Evolutionary conservation across 2,888 invertebrate species (phyloP).

Genomic region (Acanthosepion pharaonis): DNA sequence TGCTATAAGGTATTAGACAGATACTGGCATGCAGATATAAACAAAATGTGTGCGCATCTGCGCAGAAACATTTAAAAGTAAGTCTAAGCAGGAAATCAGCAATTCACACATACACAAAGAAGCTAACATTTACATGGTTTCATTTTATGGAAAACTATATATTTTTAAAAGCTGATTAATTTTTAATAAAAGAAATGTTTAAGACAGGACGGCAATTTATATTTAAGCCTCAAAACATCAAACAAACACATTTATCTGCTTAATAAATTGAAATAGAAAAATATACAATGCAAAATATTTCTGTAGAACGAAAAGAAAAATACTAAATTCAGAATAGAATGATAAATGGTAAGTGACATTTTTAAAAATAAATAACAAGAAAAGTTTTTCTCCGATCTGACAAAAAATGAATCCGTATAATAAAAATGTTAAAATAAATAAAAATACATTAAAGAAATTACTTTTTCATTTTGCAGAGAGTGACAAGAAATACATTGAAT

Average conservation of each 20-base stretch:
- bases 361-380: background rate
- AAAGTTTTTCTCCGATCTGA: background rate
- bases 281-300: background rate
- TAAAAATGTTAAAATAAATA: no score
- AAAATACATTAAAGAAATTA: no score
- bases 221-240: background rate
- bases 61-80: no score
- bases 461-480: background rate
- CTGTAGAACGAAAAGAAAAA: background rate
- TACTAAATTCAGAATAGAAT: background rate
- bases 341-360: conserved; percentile 1
- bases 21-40: no score
- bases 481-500: background rate
- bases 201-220: background rate
- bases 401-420: background rate
- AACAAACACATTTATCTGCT: conserved; percentile 9
- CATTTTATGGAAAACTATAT: background rate
- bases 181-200: background rate
- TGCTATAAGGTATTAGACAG: no score
- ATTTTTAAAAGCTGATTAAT: conserved; percentile 33
- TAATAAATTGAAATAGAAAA: background rate
- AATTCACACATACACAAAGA: background rate
- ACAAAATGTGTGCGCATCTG: no score
- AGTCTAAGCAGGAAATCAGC: background rate
- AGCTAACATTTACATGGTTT: background rate